These are phyloP conservation scores for Pomacea canaliculata DNA, from an alignment of 2,888 invertebrate species.

Conservation along the genomic window DNA sequence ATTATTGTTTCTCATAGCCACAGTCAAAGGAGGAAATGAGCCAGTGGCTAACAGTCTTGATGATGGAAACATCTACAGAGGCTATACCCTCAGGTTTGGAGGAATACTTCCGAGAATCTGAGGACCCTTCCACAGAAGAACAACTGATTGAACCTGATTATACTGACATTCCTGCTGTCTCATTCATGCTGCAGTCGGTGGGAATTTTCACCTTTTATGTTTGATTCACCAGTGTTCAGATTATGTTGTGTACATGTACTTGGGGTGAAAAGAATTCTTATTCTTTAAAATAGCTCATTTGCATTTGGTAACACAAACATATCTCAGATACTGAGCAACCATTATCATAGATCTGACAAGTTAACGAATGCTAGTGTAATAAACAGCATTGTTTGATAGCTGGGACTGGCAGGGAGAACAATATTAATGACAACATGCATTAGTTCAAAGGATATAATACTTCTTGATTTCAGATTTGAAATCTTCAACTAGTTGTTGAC, in stretches of 20 bases:
- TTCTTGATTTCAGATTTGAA: too few relatives aligned
- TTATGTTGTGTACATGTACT: too few relatives aligned
- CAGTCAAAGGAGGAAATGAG: constrained; percentile 51
- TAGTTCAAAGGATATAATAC: too few relatives aligned
- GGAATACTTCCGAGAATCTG: constrained; percentile 46
- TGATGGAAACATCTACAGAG: constrained; percentile 51
- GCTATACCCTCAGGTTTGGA: constrained; percentile 54
- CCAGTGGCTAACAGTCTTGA: constrained; percentile 54
- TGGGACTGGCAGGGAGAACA: too few relatives aligned
- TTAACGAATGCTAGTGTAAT: too few relatives aligned
- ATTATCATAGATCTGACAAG: too few relatives aligned
- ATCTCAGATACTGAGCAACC: not conserved
- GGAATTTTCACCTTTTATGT: not conserved
- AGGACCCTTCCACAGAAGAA: constrained; percentile 36
- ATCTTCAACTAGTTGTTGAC: too few relatives aligned
- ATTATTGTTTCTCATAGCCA: constrained; percentile 38
- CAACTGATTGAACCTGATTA: constrained; percentile 12
- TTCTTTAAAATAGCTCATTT: too few relatives aligned
- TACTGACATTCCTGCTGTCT: constrained; percentile 29
- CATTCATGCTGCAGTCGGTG: constrained; percentile 35
- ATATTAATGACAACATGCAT: too few relatives aligned
- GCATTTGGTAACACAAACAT: not conserved
- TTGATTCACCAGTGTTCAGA: too few relatives aligned
- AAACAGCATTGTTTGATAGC: too few relatives aligned
- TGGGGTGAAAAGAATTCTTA: too few relatives aligned